These are phyloP conservation scores for Bibio marci DNA, from an alignment of 2,888 invertebrate species.

Conservation along the genomic window DNA sequence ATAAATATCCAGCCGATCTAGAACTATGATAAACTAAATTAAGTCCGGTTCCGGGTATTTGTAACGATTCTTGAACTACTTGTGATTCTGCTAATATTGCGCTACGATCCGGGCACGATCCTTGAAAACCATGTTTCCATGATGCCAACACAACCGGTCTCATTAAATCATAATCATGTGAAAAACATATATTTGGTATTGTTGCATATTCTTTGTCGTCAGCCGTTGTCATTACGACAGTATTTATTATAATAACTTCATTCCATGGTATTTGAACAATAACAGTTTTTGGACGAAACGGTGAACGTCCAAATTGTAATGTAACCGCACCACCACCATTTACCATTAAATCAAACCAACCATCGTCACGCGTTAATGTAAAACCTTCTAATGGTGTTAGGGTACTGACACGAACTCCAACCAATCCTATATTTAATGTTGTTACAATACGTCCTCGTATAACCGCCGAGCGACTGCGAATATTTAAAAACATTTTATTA, in stretches of 20 bases:
- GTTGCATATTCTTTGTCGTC: slow-evolving; percentile 55
- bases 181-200: slow-evolving; percentile 61
- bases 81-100: slow-evolving; percentile 81
- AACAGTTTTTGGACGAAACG: slow-evolving; percentile 72
- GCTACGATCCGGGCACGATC: slow-evolving; percentile 84
- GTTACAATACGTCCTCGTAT: slow-evolving; percentile 90
- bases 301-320: slow-evolving; percentile 81
- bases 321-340: slow-evolving; percentile 98
- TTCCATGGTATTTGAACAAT: slow-evolving; percentile 95
- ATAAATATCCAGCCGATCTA: slow-evolving; percentile 80
- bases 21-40: slow-evolving; percentile 94
- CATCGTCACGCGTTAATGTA: slow-evolving; percentile 80
- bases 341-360: slow-evolving; percentile 95
- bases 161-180: slow-evolving; percentile 84
- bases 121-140: slow-evolving; percentile 90
- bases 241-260: slow-evolving; percentile 88
- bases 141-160: slow-evolving; percentile 85
- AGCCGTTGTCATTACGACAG: slow-evolving; percentile 62
- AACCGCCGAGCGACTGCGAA: slow-evolving; percentile 81
- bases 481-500: not conserved
- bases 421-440: slow-evolving; percentile 77
- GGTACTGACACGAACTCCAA: slow-evolving; percentile 90
- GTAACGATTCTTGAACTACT: slow-evolving; percentile 87
- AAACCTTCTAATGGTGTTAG: slow-evolving; percentile 91
- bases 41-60: slow-evolving; percentile 87